phyloP scores from a whole-genome alignment of 2,888 invertebrate species.

The Eulithis testata region DNA sequence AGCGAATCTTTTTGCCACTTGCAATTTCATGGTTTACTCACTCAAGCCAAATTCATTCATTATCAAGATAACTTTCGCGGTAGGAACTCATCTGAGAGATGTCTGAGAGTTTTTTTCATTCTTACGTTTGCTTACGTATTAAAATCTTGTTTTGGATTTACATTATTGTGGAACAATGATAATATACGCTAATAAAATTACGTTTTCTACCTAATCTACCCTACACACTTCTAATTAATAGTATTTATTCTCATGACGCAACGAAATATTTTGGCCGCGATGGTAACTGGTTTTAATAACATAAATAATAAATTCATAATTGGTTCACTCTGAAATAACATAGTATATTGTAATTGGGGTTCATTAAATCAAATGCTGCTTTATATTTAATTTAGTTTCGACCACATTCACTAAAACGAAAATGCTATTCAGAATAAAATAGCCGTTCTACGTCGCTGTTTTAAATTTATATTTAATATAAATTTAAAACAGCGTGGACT shows the following conservation, averaged over 20 bases:
- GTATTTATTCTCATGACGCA: neutral
- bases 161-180: no score
- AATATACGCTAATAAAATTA: no score
- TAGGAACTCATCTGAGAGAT: no score
- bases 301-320: constrained; percentile 9
- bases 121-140: no score
- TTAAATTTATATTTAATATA: no score
- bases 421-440: neutral
- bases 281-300: neutral
- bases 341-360: constrained; percentile 5
- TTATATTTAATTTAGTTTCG: constrained; percentile 3
- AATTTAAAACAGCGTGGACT: neutral
- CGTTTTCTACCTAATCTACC: no score
- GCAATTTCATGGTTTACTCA: no score
- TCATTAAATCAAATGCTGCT: constrained; percentile 7
- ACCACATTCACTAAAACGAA: neutral
- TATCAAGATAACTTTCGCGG: no score
- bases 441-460: neutral
- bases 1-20: constrained; percentile 1
- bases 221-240: no score
- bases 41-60: no score
- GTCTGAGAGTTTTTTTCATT: no score
- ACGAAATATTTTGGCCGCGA: neutral
- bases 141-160: no score
- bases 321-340: constrained; percentile 5